These are phyloP conservation scores for Carcharodon carcharias DNA, from an alignment of 2,797 vertebrate genomes.

Conservation along the genomic window DNA sequence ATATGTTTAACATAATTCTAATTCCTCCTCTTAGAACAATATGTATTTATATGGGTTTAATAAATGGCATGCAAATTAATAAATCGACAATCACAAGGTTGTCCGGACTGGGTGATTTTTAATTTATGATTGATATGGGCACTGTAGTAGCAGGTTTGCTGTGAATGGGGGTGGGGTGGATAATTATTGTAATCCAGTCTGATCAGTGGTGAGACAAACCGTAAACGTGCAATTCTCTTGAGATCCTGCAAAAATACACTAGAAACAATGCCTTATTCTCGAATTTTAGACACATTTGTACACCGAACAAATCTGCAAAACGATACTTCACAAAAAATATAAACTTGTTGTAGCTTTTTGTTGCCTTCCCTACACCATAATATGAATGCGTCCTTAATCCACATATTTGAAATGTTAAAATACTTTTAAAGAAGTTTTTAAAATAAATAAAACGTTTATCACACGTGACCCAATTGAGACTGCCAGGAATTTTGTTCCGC, in stretches of 20 bases:
- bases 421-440: neutral
- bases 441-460: neutral
- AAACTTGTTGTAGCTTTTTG: neutral
- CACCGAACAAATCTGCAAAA: neutral
- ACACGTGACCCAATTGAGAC: neutral
- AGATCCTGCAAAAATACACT: neutral
- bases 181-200: conserved; percentile 11
- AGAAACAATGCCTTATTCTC: neutral
- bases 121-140: neutral
- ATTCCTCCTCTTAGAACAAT: neutral
- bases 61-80: neutral
- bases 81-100: neutral
- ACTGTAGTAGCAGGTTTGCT: neutral
- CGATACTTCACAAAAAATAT: neutral
- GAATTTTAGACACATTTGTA: neutral
- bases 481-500: neutral
- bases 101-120: neutral
- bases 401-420: neutral
- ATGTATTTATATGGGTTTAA: neutral
- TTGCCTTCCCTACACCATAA: neutral
- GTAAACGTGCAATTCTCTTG: neutral
- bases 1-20: neutral
- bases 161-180: neutral
- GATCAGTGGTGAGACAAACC: neutral
- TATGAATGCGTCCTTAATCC: neutral